Conservation (phyloP, 2,888 invertebrate species). For the Orthosia gracilis region DNA sequence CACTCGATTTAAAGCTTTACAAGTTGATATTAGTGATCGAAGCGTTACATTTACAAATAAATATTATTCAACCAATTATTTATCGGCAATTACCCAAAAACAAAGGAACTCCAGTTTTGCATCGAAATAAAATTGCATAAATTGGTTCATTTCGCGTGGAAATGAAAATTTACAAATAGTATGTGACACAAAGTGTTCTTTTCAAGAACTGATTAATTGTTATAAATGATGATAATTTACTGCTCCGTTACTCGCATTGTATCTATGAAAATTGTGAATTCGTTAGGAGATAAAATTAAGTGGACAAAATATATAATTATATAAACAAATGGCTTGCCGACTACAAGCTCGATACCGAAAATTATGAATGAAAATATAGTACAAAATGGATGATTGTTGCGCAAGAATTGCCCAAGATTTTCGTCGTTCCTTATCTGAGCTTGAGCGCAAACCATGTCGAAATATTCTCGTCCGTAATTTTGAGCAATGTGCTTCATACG, state of each 20-base stretch:
- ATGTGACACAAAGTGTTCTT: neutral
- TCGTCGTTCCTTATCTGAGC: constrained; percentile 4
- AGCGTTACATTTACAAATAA: neutral
- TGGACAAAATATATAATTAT: neutral
- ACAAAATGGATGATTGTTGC: neutral
- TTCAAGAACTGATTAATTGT: no score
- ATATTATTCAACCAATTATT: neutral
- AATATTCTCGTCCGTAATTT: constrained; percentile 63
- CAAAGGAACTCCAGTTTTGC: neutral
- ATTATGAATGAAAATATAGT: neutral
- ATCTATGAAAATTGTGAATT: neutral
- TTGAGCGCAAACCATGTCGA: constrained; percentile 15
- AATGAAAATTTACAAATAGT: neutral
- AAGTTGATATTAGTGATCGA: no score
- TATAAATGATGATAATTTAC: neutral
- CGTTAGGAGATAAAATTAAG: neutral
- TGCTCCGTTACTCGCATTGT: neutral
- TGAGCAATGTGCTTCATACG: constrained; percentile 58
- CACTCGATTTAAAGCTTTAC: neutral
- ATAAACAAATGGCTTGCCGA: neutral
- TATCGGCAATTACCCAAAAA: neutral
- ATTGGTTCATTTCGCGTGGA: neutral
- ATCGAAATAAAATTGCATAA: neutral
- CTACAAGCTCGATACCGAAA: neutral
- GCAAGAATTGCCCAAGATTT: neutral